A percentile compares a stretch with the other conserved stretches of the same genome.
Conservation (phyloP, 2,113 vertebrate species). For the Felis chaus region DNA sequence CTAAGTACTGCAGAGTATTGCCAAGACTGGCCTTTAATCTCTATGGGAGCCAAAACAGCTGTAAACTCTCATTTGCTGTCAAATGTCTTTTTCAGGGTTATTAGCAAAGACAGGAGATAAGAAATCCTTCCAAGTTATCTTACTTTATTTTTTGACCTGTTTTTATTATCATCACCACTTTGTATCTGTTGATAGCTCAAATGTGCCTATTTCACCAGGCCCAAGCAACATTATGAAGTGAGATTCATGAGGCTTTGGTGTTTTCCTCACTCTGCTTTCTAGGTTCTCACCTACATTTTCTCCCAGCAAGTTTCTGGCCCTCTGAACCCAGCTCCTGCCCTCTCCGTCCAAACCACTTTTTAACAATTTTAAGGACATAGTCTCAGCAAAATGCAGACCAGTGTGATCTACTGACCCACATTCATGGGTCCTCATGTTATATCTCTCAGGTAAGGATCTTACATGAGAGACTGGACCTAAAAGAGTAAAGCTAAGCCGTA, state of each 20-base stretch:
- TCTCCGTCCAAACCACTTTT: not conserved
- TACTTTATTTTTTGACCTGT: slow-evolving; percentile 22
- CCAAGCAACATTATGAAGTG: not conserved
- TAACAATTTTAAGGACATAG: not conserved
- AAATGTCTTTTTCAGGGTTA: slow-evolving; percentile 56
- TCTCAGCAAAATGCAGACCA: not conserved
- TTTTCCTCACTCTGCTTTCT: not conserved
- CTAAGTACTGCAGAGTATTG: slow-evolving; percentile 22
- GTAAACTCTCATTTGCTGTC: slow-evolving; percentile 62
- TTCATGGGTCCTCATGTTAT: not conserved
- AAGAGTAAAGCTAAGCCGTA: not conserved
- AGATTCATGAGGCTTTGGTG: not conserved
- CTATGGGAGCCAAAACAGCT: slow-evolving; percentile 19
- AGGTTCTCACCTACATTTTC: not conserved
- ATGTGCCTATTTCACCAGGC: slow-evolving; percentile 8
- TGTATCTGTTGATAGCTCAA: slow-evolving; percentile 18
- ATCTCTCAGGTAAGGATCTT: not conserved
- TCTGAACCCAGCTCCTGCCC: not conserved
- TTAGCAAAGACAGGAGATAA: slow-evolving; percentile 47
- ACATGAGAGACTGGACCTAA: not conserved
- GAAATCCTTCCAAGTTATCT: slow-evolving; percentile 50
- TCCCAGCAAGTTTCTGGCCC: not conserved
- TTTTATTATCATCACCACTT: slow-evolving; percentile 47
- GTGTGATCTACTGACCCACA: too few species aligned
- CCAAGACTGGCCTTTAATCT: slow-evolving; percentile 65